phyloP scores from a whole-genome alignment of 1,140 invertebrate genomes.

The Geopemphigus sp. region DNA sequence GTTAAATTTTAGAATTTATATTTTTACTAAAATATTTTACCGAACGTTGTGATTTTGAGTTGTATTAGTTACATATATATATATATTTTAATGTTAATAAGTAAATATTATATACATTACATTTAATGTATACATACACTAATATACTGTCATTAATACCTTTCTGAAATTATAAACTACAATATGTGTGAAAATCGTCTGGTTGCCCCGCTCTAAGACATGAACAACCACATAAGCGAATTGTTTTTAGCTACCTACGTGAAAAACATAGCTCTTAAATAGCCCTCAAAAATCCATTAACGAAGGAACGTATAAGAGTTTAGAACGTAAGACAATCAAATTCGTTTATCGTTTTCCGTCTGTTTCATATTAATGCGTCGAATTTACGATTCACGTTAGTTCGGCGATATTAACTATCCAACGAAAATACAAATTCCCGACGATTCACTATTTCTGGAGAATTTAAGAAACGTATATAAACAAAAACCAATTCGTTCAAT shows the following conservation, averaged over 20 bases:
- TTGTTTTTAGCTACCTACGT: neutral
- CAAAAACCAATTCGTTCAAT: neutral
- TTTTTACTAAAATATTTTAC: conserved; percentile 39
- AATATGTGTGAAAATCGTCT: conserved; percentile 9
- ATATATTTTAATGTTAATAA: conserved; percentile 1
- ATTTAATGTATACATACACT: neutral
- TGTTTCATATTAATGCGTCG: neutral
- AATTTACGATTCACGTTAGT: neutral
- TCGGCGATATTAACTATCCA: neutral
- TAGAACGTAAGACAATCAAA: conserved; percentile 33
- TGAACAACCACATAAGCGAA: neutral
- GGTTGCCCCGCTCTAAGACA: neutral
- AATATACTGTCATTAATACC: neutral
- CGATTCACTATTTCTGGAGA: conserved; percentile 28
- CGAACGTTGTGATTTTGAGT: conserved; percentile 25
- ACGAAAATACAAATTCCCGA: neutral
- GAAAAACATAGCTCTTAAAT: neutral
- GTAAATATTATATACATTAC: neutral
- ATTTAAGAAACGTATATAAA: conserved; percentile 4
- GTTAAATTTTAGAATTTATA: conserved; percentile 36
- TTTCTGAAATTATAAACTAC: neutral
- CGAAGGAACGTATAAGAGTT: neutral
- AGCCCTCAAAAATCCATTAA: neutral
- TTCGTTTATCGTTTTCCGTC: neutral
- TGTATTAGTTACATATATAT: conserved; percentile 20